Conservation (phyloP, 2,888 invertebrate genomes). For the Tachina grossa region DNA sequence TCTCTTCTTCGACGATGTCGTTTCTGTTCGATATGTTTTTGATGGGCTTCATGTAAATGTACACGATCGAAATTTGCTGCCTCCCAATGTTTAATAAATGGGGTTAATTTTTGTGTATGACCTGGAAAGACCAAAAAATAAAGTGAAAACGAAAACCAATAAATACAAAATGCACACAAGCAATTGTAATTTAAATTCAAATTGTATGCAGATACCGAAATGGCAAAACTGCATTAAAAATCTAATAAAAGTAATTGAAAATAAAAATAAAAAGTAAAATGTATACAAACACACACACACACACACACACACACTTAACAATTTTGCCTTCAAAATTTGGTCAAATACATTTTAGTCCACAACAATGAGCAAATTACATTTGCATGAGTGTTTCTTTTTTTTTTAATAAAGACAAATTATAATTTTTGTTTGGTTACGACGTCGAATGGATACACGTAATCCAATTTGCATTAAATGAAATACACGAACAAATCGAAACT, state of each 20-base stretch:
- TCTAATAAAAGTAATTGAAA: constrained; percentile 37
- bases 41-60: constrained; percentile 81
- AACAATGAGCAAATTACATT: neutral
- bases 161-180: constrained; percentile 12
- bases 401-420: constrained; percentile 23
- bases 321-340: constrained; percentile 17
- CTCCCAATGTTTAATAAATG: constrained; percentile 92
- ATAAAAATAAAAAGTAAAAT: constrained; percentile 2
- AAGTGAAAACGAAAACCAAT: constrained; percentile 44
- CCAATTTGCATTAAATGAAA: constrained; percentile 45
- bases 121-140: constrained; percentile 83
- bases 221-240: constrained; percentile 46
- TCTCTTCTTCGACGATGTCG: constrained; percentile 81
- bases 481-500: neutral
- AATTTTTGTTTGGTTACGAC: constrained; percentile 32
- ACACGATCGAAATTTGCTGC: constrained; percentile 88
- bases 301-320: neutral
- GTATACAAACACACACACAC: neutral
- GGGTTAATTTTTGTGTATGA: constrained; percentile 85
- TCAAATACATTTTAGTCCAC: neutral
- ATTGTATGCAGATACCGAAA: constrained; percentile 30
- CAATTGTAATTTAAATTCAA: constrained; percentile 21
- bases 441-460: constrained; percentile 37
- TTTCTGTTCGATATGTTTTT: constrained; percentile 81
- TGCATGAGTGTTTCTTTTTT: neutral